Evolutionary conservation across 1,140 invertebrate species (phyloP).

Genomic region (Polypedilum vanderplanki): DNA sequence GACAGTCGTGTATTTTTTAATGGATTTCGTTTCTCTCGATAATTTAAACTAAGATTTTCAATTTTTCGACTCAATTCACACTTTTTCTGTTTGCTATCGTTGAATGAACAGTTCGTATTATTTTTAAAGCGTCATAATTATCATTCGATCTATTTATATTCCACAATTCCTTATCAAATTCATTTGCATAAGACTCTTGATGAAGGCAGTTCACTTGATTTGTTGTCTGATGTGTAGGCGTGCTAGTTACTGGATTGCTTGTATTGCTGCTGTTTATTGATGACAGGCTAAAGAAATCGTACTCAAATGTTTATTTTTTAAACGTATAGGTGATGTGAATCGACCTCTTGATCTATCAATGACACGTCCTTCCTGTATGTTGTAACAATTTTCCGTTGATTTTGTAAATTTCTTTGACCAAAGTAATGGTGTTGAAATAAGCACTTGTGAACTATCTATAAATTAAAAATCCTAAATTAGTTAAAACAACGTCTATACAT

Average conservation of each 20-base stretch:
- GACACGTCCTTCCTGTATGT: constrained; percentile 2
- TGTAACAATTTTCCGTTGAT: constrained; percentile 26
- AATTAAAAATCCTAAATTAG: not conserved
- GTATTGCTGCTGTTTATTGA: not conserved
- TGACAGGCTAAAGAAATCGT: not conserved
- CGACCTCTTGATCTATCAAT: not conserved
- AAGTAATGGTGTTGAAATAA: not conserved
- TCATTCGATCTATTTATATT: not conserved
- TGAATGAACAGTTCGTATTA: not conserved
- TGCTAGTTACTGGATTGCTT: not conserved
- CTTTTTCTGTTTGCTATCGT: not conserved
- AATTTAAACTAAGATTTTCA: not conserved
- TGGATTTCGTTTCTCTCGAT: not conserved
- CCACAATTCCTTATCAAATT: not conserved
- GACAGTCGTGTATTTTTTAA: not conserved
- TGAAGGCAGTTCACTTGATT: not conserved
- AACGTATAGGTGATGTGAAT: not conserved
- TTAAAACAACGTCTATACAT: not conserved
- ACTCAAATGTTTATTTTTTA: not conserved
- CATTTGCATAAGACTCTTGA: not conserved
- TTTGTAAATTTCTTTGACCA: constrained; percentile 15
- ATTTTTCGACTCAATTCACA: constrained; percentile 9
- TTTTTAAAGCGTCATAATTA: not conserved
- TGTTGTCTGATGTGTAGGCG: not conserved
- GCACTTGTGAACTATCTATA: not conserved